A percentile compares a stretch with the other conserved stretches of the same genome.
phyloP scores from a whole-genome alignment of 1,140 invertebrate species.

The Drosophila kikkawai region DNA sequence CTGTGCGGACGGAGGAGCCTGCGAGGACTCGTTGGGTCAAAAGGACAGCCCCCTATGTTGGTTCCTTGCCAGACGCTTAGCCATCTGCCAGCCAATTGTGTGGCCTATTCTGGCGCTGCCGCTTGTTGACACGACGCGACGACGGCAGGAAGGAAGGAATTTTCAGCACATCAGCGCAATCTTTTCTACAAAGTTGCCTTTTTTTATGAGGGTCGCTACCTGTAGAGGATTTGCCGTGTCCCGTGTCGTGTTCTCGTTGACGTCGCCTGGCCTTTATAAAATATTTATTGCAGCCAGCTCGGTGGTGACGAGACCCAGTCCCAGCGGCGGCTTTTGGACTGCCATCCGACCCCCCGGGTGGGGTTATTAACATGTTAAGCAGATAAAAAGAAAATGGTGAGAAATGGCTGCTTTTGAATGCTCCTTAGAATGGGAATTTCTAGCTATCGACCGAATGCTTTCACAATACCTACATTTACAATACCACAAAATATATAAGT shows the following conservation, averaged over 20 bases:
- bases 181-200: constrained; percentile 63
- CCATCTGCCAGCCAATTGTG: constrained; percentile 80
- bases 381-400: constrained; percentile 35
- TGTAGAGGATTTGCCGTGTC: constrained; percentile 42
- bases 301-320: constrained; percentile 13
- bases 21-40: constrained; percentile 20
- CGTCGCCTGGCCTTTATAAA: constrained; percentile 59
- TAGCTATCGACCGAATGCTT: background rate
- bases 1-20: background rate
- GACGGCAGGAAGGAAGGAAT: constrained; percentile 70
- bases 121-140: constrained; percentile 57
- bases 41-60: constrained; percentile 52
- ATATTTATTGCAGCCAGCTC: constrained; percentile 61
- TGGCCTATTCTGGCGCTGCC: constrained; percentile 46
- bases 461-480: background rate
- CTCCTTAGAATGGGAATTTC: background rate
- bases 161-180: constrained; percentile 74
- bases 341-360: constrained; percentile 10
- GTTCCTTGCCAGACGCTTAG: constrained; percentile 57
- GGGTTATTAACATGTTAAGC: constrained; percentile 58
- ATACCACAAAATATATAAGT: too few species aligned
- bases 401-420: constrained; percentile 23
- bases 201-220: constrained; percentile 56
- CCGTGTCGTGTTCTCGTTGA: constrained; percentile 25
- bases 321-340: background rate